Evolutionary conservation across 1,140 invertebrate genomes (phyloP), one percentile per base, ranked within the genome.

Genomic region (Pseudoatta argentina): DNA sequence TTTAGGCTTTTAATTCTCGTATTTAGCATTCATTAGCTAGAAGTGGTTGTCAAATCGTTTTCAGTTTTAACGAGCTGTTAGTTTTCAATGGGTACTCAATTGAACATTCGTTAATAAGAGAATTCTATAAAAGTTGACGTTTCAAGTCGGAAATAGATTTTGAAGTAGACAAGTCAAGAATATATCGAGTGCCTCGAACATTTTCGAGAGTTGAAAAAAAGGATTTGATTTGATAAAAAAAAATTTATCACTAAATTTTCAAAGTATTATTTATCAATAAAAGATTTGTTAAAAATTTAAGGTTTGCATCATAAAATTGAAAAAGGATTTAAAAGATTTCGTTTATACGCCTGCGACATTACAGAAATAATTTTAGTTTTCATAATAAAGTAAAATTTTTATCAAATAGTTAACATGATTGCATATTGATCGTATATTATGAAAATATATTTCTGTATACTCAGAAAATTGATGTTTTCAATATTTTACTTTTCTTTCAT

Each of bases 1-100:
- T 39, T 39, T 24, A 6, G 30, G 34, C 14, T 59, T n/a, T 59
- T 44, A 24, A 76, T 59, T 39, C 30, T 39, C n/a, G 16, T 59
- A 53, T 76, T 59, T 21, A 39, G 39, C n/a, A 59, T 76, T 76
- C 21, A 55, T 24, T 39, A 57, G 27, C 30, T 75, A 6, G 5
- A 57, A 5, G 57, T 73, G 27, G 6, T 18, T 53, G 51, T 73
- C 24, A 73, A 76, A 76, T 76, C 73, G 55, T 30, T 59, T 59
- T 55, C 39, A 75, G n/a, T 75, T 75, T 75, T 76, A 76, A 76
- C 34, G 73, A 76, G 55, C 30, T 34, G 18, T 51, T 48, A 69
- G 66, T 69, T 34, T 59, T 76, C 12, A 75, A 69, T 69, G 39
- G 44, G n/a, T 61, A 55, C 30, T 59, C 30, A 39, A 76, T 76